phyloP scores from a whole-genome alignment of 2,888 invertebrate genomes.

The Hirtodrosophila confusa region DNA sequence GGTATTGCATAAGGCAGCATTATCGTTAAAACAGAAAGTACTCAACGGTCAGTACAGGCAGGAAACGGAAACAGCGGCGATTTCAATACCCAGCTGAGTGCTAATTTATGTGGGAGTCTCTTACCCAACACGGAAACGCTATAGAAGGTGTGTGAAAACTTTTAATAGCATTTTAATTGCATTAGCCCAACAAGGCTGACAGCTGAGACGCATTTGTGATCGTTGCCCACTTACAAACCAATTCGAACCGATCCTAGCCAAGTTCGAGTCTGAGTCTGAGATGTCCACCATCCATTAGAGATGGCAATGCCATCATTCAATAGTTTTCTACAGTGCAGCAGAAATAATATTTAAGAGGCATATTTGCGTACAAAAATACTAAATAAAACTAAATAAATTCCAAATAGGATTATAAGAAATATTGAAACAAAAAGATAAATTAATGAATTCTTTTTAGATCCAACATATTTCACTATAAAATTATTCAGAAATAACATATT shows the following conservation, averaged over 20 bases:
- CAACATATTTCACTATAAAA: no score
- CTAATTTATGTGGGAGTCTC: conserved; percentile 74
- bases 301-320: no score
- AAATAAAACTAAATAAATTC: no score
- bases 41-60: conserved; percentile 2
- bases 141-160: conserved; percentile 66
- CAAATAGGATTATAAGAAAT: no score
- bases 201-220: conserved; percentile 38
- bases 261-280: no score
- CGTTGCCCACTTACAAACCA: conserved; percentile 24
- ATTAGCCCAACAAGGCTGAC: conserved; percentile 66
- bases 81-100: conserved; percentile 39
- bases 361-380: no score
- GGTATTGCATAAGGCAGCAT: conserved; percentile 2
- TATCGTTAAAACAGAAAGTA: conserved; percentile 24
- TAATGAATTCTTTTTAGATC: no score
- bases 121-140: conserved; percentile 14
- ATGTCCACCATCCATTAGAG: conserved; percentile 1
- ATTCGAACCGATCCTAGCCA: conserved; percentile 14
- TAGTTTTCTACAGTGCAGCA: no score
- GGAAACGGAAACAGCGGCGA: conserved; percentile 49
- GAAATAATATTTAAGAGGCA: no score
- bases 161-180: conserved; percentile 80
- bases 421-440: no score
- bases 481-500: no score